phyloP scores from a whole-genome alignment of 2,113 vertebrate genomes.

The Pseudonaja textilis region DNA sequence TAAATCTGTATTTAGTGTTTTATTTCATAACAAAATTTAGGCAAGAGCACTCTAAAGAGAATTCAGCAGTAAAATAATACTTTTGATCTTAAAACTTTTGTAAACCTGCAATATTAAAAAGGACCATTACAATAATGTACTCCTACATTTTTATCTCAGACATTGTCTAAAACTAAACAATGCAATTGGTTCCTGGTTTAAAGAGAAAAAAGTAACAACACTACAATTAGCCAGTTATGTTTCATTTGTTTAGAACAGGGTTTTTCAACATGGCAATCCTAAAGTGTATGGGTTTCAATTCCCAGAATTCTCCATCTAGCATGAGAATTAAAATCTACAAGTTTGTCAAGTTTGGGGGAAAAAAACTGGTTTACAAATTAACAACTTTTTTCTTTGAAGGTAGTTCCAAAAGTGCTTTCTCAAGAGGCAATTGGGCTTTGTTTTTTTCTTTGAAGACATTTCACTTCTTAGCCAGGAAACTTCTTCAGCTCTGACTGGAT shows the following conservation, averaged over 20 bases:
- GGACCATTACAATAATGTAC: not conserved
- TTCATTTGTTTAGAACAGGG: not conserved
- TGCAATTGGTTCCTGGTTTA: not conserved
- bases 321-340: not conserved
- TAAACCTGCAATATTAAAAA: not conserved
- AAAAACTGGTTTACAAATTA: not conserved
- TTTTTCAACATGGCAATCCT: not conserved
- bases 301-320: not conserved
- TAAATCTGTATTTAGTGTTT: not conserved
- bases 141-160: not conserved
- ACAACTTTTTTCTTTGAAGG: not conserved
- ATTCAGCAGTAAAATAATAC: not conserved
- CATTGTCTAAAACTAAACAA: not conserved
- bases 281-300: not conserved
- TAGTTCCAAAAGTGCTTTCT: too few relatives aligned
- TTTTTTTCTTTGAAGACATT: too few relatives aligned
- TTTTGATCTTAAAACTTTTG: not conserved
- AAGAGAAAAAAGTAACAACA: not conserved
- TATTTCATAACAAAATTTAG: not conserved
- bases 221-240: constrained; percentile 16
- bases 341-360: not conserved
- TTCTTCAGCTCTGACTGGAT: too few relatives aligned
- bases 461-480: too few relatives aligned
- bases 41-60: not conserved
- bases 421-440: too few relatives aligned